Percentiles rank a stretch among this genome's conserved stretches.
Evolutionary conservation across 2,888 invertebrate genomes (phyloP).

Genomic region (Agrotis clavis): DNA sequence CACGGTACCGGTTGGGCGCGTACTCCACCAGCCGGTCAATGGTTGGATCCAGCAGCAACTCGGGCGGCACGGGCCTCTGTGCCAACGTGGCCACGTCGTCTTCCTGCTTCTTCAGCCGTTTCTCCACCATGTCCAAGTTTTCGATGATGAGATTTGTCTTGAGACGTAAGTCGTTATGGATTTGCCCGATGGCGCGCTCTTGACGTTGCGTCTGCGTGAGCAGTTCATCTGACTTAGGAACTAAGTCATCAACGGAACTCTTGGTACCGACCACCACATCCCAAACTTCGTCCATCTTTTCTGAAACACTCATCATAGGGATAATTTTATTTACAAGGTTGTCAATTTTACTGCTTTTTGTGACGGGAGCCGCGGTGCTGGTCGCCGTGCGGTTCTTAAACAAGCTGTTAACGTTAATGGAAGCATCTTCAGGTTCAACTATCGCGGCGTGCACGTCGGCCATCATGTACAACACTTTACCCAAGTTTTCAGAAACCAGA

Average conservation of each 20-base stretch:
- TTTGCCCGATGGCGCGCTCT: conserved; percentile 96
- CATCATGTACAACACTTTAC: conserved; percentile 94
- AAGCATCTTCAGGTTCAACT: conserved; percentile 93
- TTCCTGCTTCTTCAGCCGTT: conserved; percentile 95
- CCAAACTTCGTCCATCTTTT: conserved; percentile 98
- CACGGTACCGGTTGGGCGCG: conserved; percentile 93
- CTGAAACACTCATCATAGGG: conserved; percentile 96
- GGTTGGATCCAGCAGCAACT: conserved; percentile 93
- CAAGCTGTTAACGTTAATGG: conserved; percentile 88
- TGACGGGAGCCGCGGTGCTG: conserved; percentile 91
- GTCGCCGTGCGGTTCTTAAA: conserved; percentile 91
- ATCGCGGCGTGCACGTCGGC: conserved; percentile 96
- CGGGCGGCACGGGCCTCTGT: conserved; percentile 94
- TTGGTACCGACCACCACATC: conserved; percentile 97
- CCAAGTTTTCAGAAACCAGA: conserved; percentile 95
- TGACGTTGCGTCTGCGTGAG: conserved; percentile 96
- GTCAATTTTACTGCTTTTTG: conserved; percentile 94
- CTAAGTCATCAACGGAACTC: conserved; percentile 95
- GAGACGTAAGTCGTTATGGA: conserved; percentile 95
- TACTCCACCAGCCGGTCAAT: conserved; percentile 95
- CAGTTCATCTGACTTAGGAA: conserved; percentile 96
- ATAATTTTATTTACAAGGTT: conserved; percentile 95
- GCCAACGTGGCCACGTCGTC: conserved; percentile 95
- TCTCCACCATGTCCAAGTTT: conserved; percentile 96
- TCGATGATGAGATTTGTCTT: conserved; percentile 97